These are phyloP conservation scores for Benthosema pterotum DNA, from an alignment of 2,797 vertebrate genomes.

Conservation along the genomic window DNA sequence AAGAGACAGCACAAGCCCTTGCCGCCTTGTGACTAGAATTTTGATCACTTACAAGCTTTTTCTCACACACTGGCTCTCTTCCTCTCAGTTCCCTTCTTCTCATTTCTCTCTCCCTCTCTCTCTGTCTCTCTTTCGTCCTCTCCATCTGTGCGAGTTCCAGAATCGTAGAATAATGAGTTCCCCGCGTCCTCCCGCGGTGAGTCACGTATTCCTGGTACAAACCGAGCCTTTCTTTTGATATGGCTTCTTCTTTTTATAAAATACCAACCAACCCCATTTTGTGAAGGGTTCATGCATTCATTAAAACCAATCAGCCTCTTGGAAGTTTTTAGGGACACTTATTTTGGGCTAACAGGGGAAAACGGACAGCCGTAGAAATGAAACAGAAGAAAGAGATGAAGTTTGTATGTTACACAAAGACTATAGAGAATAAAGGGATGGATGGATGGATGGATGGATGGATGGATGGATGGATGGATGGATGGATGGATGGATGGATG, in stretches of 20 bases:
- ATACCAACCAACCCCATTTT: constrained; percentile 50
- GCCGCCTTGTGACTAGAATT: constrained; percentile 70
- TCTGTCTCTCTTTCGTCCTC: constrained; percentile 32
- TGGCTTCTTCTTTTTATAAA: constrained; percentile 58
- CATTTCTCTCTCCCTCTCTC: constrained; percentile 24
- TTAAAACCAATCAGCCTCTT: constrained; percentile 65
- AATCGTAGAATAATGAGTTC: constrained; percentile 71
- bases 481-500: no score
- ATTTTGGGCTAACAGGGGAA: constrained; percentile 29
- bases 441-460: no score
- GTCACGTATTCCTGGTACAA: constrained; percentile 53
- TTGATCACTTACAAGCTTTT: constrained; percentile 65
- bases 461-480: no score
- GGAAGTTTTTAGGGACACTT: constrained; percentile 59
- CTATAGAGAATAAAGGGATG: no score
- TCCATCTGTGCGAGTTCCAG: constrained; percentile 49
- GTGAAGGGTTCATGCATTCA: constrained; percentile 63
- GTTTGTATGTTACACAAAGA: not conserved
- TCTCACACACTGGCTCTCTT: constrained; percentile 15
- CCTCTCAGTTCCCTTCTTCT: constrained; percentile 44
- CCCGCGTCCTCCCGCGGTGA: constrained; percentile 55
- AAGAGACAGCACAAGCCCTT: constrained; percentile 47
- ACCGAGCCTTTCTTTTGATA: constrained; percentile 60
- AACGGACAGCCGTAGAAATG: constrained; percentile 47
- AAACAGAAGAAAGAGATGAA: constrained; percentile 22